Conservation (phyloP, 2,888 invertebrate genomes). For the Callyntrura guangdongensis region DNA sequence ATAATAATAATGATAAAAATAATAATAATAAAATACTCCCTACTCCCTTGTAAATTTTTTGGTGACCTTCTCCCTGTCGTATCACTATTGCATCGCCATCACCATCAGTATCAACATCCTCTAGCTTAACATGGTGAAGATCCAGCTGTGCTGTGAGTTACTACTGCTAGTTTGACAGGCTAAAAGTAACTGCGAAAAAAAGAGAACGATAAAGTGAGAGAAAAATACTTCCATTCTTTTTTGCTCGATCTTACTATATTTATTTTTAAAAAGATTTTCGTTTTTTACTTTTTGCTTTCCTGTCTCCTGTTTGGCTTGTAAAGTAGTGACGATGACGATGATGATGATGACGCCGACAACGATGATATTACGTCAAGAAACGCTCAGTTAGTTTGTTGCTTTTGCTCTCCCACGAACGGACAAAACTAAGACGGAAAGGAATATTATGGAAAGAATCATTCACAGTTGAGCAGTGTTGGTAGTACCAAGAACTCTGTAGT, state of each 20-base stretch:
- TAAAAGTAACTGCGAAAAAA: conserved; percentile 17
- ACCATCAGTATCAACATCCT: neutral
- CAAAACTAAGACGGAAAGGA: conserved; percentile 19
- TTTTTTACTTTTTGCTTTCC: conserved; percentile 31
- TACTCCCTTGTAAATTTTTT: neutral
- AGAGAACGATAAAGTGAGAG: conserved; percentile 24
- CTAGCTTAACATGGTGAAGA: too few relatives aligned
- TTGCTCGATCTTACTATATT: neutral
- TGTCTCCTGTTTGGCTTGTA: conserved; percentile 7
- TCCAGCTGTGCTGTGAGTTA: conserved; percentile 21
- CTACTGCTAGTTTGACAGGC: neutral
- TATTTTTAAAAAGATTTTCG: conserved; percentile 18
- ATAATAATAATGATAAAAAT: neutral
- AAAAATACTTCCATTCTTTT: conserved; percentile 45
- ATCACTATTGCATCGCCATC: neutral
- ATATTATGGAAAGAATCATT: conserved; percentile 45
- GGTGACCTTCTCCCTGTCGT: conserved; percentile 41
- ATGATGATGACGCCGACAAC: neutral
- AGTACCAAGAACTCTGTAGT: neutral
- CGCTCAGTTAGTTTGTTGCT: conserved; percentile 64
- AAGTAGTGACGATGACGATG: neutral
- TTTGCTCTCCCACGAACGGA: neutral
- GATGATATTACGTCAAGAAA: conserved; percentile 74
- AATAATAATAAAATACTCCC: neutral
- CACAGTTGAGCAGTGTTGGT: conserved; percentile 49